A percentile compares a stretch with the other conserved stretches of the same genome.
Conservation (phyloP, 2,797 vertebrate genomes). For the Sciurus carolinensis region DNA sequence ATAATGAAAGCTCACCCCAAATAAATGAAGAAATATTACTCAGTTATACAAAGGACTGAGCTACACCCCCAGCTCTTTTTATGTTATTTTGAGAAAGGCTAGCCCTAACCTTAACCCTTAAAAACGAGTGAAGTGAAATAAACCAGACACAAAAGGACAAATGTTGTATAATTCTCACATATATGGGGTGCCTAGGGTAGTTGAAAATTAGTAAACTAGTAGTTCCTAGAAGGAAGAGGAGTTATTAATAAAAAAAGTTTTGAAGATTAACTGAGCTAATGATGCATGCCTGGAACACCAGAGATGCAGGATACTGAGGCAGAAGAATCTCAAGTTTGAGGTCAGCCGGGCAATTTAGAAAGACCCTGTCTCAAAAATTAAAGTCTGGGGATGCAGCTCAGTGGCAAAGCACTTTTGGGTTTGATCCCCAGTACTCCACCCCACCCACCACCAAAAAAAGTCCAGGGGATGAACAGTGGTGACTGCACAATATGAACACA, state of each 20-base stretch:
- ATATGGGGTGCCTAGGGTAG: background rate
- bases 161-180: background rate
- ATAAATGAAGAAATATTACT: background rate
- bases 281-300: no score
- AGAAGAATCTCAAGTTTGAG: no score
- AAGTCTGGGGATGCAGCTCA: no score
- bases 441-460: no score
- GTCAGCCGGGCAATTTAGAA: no score
- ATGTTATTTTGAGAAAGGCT: no score
- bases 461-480: background rate
- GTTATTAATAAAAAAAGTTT: constrained; percentile 4
- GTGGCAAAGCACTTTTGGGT: no score
- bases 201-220: background rate
- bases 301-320: no score
- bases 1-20: constrained; percentile 42
- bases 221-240: background rate
- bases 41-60: background rate
- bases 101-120: no score
- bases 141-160: background rate
- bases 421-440: no score
- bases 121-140: constrained; percentile 11
- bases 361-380: no score
- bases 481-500: background rate
- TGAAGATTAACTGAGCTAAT: background rate
- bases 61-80: no score